Percentiles rank a stretch among this genome's conserved stretches.
phyloP scores from a whole-genome alignment of 2,113 vertebrate genomes.

The Macroglossus sobrinus region DNA sequence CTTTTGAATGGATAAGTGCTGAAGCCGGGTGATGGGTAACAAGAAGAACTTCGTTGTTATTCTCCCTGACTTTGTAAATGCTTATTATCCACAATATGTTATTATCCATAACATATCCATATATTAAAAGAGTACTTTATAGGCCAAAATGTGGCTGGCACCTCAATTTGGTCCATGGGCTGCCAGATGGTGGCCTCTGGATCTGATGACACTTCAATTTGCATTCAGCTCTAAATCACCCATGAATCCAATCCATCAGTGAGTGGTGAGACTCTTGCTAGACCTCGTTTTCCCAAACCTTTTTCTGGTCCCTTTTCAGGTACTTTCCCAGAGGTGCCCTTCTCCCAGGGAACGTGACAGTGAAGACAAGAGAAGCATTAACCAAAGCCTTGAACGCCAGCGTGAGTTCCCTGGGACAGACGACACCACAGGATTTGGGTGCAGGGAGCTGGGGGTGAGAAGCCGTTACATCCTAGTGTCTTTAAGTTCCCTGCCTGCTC shows the following conservation, averaged over 20 bases:
- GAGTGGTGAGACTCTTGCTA: not conserved
- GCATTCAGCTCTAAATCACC: not conserved
- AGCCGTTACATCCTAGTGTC: not conserved
- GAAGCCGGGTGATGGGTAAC: not conserved
- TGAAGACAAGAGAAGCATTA: not conserved
- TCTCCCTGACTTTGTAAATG: not conserved
- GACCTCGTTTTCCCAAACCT: not conserved
- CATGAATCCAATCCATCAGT: not conserved
- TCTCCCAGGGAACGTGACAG: not conserved
- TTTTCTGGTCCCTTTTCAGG: not conserved
- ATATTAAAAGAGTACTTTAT: not conserved
- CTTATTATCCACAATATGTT: not conserved
- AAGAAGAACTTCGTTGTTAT: not conserved
- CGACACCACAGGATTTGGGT: not conserved
- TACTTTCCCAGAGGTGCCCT: not conserved
- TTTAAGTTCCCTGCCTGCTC: too few relatives aligned
- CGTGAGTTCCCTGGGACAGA: not conserved
- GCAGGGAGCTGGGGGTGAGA: not conserved
- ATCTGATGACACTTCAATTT: not conserved
- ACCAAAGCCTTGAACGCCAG: not conserved
- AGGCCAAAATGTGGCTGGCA: not conserved
- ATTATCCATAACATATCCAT: not conserved
- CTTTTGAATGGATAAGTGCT: not conserved
- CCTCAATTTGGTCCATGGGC: not conserved
- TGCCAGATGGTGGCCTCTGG: not conserved